These are phyloP conservation scores for Carabus problematicus DNA, from an alignment of 2,888 invertebrate genomes.

Conservation along the genomic window DNA sequence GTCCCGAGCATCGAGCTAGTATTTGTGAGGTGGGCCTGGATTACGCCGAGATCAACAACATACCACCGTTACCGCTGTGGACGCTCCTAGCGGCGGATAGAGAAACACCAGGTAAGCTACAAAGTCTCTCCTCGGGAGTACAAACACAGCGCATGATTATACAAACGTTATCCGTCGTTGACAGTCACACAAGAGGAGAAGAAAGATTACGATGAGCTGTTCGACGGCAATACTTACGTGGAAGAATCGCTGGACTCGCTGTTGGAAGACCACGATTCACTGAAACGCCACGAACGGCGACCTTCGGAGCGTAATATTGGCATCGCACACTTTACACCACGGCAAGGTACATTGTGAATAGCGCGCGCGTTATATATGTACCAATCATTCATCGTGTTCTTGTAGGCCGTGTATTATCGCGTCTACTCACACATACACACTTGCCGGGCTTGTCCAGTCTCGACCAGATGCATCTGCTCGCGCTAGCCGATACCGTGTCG, in stretches of 20 bases:
- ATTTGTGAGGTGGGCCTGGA: constrained; percentile 89
- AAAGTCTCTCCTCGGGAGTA: no score
- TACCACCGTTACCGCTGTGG: constrained; percentile 97
- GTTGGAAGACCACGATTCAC: constrained; percentile 71
- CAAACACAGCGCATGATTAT: no score
- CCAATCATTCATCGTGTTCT: no score
- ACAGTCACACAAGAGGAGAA: constrained; percentile 59
- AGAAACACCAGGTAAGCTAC: constrained; percentile 68
- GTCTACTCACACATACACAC: constrained; percentile 93
- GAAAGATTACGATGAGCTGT: constrained; percentile 88
- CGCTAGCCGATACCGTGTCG: constrained; percentile 96
- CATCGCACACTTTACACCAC: constrained; percentile 85
- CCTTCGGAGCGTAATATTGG: constrained; percentile 56
- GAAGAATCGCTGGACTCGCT: constrained; percentile 86
- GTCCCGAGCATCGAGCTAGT: constrained; percentile 80
- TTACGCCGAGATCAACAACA: constrained; percentile 96
- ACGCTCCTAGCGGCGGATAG: constrained; percentile 94
- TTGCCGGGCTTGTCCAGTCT: constrained; percentile 93
- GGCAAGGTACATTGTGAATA: no score
- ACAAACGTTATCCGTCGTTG: no score
- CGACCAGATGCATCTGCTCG: constrained; percentile 99
- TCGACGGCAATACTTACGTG: constrained; percentile 78
- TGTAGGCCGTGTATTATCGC: constrained; percentile 82
- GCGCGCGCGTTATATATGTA: no score
- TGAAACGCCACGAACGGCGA: constrained; percentile 58